phyloP scores from a whole-genome alignment of 2,113 vertebrate species.

The Cebus imitator region DNA sequence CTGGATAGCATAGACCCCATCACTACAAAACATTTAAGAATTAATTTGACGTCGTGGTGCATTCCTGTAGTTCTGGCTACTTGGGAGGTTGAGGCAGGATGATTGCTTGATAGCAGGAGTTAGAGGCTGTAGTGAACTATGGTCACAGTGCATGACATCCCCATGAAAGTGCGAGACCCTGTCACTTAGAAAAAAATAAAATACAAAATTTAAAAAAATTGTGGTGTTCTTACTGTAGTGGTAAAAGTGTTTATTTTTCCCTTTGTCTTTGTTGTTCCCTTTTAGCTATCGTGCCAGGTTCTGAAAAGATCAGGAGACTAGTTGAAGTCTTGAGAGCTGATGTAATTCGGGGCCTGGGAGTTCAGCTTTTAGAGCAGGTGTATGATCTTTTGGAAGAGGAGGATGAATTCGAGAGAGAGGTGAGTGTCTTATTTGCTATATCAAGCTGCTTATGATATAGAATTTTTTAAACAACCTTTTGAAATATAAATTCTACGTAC shows the following conservation, averaged over 20 bases:
- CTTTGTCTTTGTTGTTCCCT: slow-evolving; percentile 43
- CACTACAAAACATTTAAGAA: no score
- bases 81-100: no score
- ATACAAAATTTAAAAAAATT: background rate
- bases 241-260: slow-evolving; percentile 1
- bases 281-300: slow-evolving; percentile 87
- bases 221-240: background rate
- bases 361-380: slow-evolving; percentile 93
- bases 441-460: background rate
- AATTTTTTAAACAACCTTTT: slow-evolving; percentile 3
- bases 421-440: slow-evolving; percentile 68
- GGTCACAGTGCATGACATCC: no score
- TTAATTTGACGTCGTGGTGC: no score
- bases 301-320: slow-evolving; percentile 92
- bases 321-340: slow-evolving; percentile 93
- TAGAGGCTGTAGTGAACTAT: no score
- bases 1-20: no score
- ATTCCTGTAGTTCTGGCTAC: no score
- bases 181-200: background rate
- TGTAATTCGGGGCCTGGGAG: slow-evolving; percentile 92
- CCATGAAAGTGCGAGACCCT: no score
- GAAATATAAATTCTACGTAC: slow-evolving; percentile 9
- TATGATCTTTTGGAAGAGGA: slow-evolving; percentile 95
- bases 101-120: no score
- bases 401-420: slow-evolving; percentile 93